phyloP scores from a whole-genome alignment of 30 jellyfish, hydroid and myxozoan genomes.

The Aurelia sp. region DNA sequence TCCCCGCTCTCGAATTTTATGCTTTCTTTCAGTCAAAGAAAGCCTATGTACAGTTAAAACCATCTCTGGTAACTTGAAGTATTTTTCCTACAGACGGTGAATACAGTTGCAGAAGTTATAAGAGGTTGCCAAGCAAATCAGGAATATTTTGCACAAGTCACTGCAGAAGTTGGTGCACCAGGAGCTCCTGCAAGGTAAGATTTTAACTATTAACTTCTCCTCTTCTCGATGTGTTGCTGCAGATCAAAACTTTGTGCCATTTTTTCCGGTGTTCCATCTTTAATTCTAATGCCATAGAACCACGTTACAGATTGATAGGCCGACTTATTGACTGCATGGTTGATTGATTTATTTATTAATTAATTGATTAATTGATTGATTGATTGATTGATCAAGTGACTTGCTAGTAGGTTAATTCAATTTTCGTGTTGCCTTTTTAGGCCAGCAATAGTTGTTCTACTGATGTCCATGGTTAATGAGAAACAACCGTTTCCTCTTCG shows the following conservation, averaged over 20 bases:
- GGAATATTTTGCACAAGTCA: constrained; percentile 90
- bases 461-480: constrained; percentile 95
- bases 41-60: too few species aligned
- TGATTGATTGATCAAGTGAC: too few species aligned
- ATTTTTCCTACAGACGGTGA: constrained; percentile 71
- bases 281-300: too few species aligned
- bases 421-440: constrained; percentile 18
- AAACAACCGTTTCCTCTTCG: constrained; percentile 93
- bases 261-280: too few species aligned
- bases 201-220: not conserved
- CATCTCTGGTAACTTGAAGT: too few species aligned
- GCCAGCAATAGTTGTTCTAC: constrained; percentile 90
- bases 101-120: constrained; percentile 93
- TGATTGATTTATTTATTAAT: too few species aligned
- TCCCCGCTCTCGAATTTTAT: too few species aligned
- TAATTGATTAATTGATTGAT: too few species aligned
- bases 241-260: not conserved
- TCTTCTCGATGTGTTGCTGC: not conserved
- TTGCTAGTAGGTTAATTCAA: too few species aligned
- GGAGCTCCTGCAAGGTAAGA: constrained; percentile 64
- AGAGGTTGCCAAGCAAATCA: constrained; percentile 94
- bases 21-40: too few species aligned
- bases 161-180: constrained; percentile 79
- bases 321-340: too few species aligned
- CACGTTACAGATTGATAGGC: too few species aligned